Evolutionary conservation across 1,140 invertebrate genomes (phyloP), one percentile per base, ranked within the genome.

Genomic region (Caerostris darwini): DNA sequence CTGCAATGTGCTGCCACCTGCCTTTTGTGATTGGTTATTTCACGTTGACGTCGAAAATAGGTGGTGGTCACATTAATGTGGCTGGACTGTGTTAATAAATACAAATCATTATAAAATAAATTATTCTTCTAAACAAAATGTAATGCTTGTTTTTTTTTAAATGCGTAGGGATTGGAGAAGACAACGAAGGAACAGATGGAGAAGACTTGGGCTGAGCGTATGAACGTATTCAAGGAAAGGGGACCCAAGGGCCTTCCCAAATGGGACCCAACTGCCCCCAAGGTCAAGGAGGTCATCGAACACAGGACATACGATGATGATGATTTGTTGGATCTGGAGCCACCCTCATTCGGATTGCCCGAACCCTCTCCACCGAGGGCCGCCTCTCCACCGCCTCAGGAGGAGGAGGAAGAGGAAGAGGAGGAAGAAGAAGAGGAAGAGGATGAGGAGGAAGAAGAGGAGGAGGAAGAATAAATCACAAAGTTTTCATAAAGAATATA

Each of bases 171-270:
- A 19, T 64, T 94, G 71, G 92, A 94, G 14, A 50, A 57, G 7
- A 81, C 85, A 1, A 0, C 89, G 96, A 98, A 98, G 97, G 98
- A 98, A 96, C 96, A 96, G 95, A 96, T 97, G 95, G 98, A 99
- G 97, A 98, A 98, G 96, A 96, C 97, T 95, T 99, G 98, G 98
- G 97, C 97, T 95, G 97, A 98, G 96, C 98, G 97, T 96, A 97
- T 97, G 96, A 97, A 98, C 95, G 97, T 98, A 96, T 99, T 98
- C 96, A 97, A 97, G 96, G 97, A 97, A 96, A 82, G 89, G 19
- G 95, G 95, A 50, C 59, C 89, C n/a, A 90, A 90, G 7, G n/a
- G 54, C 12, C 90, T 95, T 14, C 93, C 93, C 34, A 95, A 95
- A 57, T 95, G 94, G 94, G 94, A 95, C 50, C 95, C 95, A 3